phyloP scores from a whole-genome alignment of 2,888 invertebrate genomes.

The Microctonus aethiopoides region DNA sequence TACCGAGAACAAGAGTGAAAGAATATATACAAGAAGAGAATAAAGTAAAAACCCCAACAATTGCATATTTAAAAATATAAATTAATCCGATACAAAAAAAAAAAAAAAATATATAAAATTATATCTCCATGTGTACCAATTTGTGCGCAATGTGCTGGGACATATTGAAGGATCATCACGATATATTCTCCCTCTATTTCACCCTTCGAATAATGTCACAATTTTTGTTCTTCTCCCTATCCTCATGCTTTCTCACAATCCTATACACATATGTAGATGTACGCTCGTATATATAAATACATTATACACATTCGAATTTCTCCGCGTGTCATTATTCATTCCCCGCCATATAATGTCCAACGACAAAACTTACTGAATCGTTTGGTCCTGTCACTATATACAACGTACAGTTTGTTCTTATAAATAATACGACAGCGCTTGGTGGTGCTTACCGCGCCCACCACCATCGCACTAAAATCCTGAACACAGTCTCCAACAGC shows the following conservation, averaged over 20 bases:
- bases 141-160: neutral
- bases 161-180: neutral
- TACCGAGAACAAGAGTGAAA: neutral
- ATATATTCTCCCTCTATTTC: neutral
- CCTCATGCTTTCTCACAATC: neutral
- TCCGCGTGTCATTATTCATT: neutral
- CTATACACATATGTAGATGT: neutral
- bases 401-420: conserved; percentile 17
- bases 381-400: conserved; percentile 10
- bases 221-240: neutral
- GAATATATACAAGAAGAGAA: neutral
- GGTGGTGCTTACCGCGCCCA: conserved; percentile 1
- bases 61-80: neutral
- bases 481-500: conserved; percentile 21
- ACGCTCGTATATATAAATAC: neutral
- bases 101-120: neutral
- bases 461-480: conserved; percentile 12
- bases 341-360: neutral
- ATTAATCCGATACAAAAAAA: neutral
- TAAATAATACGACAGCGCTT: conserved; percentile 23
- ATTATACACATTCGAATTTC: neutral
- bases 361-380: conserved; percentile 19
- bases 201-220: neutral
- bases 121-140: too few species aligned
- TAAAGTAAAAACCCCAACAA: neutral